Evolutionary conservation across 2,888 invertebrate species (phyloP).

Genomic region (Mythimna loreyi): DNA sequence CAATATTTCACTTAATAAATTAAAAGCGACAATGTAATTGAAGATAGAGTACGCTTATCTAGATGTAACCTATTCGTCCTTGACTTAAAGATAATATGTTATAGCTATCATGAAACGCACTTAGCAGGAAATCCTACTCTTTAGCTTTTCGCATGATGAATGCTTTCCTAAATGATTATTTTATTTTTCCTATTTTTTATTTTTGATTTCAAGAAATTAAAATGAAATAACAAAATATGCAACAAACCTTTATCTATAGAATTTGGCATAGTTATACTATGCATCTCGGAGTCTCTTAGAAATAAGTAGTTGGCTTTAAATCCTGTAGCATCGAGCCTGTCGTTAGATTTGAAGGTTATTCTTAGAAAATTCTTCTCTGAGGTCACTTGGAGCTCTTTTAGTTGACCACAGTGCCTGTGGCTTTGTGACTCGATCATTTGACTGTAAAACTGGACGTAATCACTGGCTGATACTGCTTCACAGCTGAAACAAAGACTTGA

Average conservation of each 20-base stretch:
- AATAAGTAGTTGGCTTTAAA: constrained; percentile 98
- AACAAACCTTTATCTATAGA: constrained; percentile 73
- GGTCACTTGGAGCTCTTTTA: constrained; percentile 94
- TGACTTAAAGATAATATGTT: no score
- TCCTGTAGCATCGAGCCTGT: constrained; percentile 97
- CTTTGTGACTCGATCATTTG: constrained; percentile 96
- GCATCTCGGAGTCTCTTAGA: constrained; percentile 92
- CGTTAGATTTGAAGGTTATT: constrained; percentile 98
- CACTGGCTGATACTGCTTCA: constrained; percentile 97
- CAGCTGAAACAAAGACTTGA: constrained; percentile 92
- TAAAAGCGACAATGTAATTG: no score
- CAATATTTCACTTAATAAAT: no score
- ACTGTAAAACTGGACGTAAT: constrained; percentile 98
- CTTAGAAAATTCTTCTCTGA: constrained; percentile 98
- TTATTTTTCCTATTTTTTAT: no score
- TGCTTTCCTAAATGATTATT: no score
- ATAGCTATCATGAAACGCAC: no score
- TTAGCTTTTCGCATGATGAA: no score
- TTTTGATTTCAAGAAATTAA: no score
- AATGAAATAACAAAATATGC: background rate
- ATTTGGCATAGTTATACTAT: constrained; percentile 83
- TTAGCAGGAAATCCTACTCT: no score
- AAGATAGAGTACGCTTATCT: no score
- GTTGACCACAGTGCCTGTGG: constrained; percentile 96
- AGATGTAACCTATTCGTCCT: no score